Conservation (phyloP, 2,797 vertebrate species). For the Austrolebias charrua region DNA sequence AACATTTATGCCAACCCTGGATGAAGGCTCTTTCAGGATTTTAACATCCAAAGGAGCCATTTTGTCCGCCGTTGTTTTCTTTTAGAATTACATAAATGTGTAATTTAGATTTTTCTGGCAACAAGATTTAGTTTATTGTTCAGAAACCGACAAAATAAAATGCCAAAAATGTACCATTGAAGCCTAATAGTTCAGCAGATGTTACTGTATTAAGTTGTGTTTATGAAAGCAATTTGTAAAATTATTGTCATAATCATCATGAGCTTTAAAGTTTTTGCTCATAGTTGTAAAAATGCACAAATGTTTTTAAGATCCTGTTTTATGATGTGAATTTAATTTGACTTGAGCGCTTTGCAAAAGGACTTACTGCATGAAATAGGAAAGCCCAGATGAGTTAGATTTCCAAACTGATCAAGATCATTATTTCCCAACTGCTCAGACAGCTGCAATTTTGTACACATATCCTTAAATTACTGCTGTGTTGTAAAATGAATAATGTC, state of each 20-base stretch:
- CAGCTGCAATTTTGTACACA: background rate
- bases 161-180: no score
- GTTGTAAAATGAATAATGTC: background rate
- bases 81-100: background rate
- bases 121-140: background rate
- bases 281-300: background rate
- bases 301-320: no score
- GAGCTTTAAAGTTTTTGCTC: background rate
- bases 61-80: constrained; percentile 12
- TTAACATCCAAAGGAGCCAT: background rate
- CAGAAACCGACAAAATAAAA: background rate
- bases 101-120: background rate
- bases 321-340: background rate
- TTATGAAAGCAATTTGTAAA: no score
- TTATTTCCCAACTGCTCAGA: background rate
- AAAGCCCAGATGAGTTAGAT: no score
- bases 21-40: background rate
- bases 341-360: background rate
- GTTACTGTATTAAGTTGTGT: no score
- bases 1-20: constrained; percentile 1
- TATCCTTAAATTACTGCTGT: background rate
- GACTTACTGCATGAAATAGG: no score
- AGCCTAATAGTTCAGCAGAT: no score
- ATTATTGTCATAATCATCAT: background rate
- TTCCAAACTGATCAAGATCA: background rate